Conservation (phyloP, 2,888 invertebrate species). For the Tethea ocularis region DNA sequence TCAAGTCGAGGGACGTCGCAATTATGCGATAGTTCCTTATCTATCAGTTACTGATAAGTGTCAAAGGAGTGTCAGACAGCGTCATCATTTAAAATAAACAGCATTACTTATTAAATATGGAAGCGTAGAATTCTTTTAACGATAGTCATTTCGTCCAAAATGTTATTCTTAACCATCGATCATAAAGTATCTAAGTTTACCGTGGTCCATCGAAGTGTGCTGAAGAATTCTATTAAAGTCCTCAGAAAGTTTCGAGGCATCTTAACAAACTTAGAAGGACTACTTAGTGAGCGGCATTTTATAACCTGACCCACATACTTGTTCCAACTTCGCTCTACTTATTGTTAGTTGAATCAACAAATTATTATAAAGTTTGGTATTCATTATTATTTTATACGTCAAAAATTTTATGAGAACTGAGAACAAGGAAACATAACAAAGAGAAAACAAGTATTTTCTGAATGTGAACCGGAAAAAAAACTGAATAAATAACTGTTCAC, state of each 20-base stretch:
- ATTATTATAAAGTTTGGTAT: slow-evolving; percentile 16
- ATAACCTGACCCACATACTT: slow-evolving; percentile 31
- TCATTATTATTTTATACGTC: background rate
- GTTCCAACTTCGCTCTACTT: slow-evolving; percentile 17
- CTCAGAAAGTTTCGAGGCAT: slow-evolving; percentile 55
- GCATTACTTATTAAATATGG: background rate
- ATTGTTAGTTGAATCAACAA: slow-evolving; percentile 20
- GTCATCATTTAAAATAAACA: background rate
- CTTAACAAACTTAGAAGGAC: slow-evolving; percentile 60
- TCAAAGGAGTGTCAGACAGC: background rate
- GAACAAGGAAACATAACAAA: background rate
- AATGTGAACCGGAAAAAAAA: slow-evolving; percentile 12
- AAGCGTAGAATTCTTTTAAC: background rate
- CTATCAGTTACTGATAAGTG: background rate
- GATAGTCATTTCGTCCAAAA: background rate
- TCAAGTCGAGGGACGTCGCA: background rate
- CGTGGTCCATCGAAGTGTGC: slow-evolving; percentile 35
- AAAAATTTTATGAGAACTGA: background rate
- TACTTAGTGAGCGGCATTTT: slow-evolving; percentile 51
- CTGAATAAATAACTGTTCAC: slow-evolving; percentile 25
- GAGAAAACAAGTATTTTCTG: background rate
- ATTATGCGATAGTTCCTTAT: background rate
- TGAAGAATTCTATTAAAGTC: slow-evolving; percentile 66
- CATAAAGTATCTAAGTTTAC: slow-evolving; percentile 33
- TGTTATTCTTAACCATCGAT: slow-evolving; percentile 24